Conservation (phyloP, 2,888 invertebrate genomes). For the Andrena marginata region DNA sequence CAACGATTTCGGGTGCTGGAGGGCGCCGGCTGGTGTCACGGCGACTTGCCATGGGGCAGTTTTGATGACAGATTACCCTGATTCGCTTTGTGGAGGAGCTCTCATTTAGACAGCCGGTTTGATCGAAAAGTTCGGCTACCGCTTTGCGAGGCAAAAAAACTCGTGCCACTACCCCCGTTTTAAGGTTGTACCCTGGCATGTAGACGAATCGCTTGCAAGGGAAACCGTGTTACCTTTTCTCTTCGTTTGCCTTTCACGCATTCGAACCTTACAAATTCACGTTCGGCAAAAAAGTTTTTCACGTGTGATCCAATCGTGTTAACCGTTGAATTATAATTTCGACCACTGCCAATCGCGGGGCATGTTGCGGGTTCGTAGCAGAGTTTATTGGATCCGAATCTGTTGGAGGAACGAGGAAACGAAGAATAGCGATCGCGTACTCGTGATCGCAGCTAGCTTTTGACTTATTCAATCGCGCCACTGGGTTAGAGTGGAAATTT, state of each 20-base stretch:
- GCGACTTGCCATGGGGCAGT: conserved; percentile 77
- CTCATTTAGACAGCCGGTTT: conserved; percentile 84
- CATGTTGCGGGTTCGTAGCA: too few species aligned
- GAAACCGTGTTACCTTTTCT: not conserved
- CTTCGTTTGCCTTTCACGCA: not conserved
- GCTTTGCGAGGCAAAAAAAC: conserved; percentile 68
- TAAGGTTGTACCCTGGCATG: conserved; percentile 20
- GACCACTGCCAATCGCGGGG: too few species aligned
- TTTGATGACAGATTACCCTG: conserved; percentile 85
- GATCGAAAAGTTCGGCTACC: conserved; percentile 83
- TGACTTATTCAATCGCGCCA: conserved; percentile 67
- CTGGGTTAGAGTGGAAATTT: conserved; percentile 56
- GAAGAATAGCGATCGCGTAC: not conserved
- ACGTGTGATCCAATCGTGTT: too few species aligned
- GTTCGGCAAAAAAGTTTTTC: too few species aligned
- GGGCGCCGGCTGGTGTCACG: conserved; percentile 82
- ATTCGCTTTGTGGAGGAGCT: conserved; percentile 83
- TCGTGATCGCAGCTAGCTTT: conserved; percentile 7
- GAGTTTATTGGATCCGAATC: too few species aligned
- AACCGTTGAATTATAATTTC: too few species aligned
- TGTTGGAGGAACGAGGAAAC: not conserved
- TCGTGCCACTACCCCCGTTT: conserved; percentile 59
- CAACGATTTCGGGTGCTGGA: conserved; percentile 76
- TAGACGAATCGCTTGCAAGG: conserved; percentile 24
- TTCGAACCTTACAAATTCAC: not conserved